Percentiles rank a stretch among this genome's conserved stretches.
phyloP scores from a whole-genome alignment of 2,113 vertebrate species.

The Saccopteryx bilineata region DNA sequence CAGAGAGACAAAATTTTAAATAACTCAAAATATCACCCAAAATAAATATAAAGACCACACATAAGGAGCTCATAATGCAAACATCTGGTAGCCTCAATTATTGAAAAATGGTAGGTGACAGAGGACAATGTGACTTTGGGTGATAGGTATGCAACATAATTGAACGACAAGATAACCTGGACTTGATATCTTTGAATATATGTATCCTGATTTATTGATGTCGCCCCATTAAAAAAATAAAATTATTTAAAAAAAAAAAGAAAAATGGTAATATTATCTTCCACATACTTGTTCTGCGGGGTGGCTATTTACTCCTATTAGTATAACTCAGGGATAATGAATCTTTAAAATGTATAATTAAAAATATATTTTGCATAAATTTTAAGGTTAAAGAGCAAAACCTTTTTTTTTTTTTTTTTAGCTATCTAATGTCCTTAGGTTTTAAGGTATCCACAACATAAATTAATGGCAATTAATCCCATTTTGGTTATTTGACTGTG shows the following conservation, averaged over 20 bases:
- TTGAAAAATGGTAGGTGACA: not conserved
- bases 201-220: no score
- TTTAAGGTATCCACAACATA: not conserved
- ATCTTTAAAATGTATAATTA: not conserved
- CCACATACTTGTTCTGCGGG: not conserved
- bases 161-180: no score
- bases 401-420: not conserved
- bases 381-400: slow-evolving; percentile 42
- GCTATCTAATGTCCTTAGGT: not conserved
- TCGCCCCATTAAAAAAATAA: no score
- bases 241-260: not conserved
- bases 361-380: not conserved
- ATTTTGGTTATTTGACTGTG: not conserved
- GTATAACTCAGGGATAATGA: not conserved
- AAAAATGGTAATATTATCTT: not conserved
- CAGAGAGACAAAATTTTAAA: slow-evolving; percentile 32
- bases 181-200: no score
- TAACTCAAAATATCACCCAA: not conserved
- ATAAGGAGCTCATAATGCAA: not conserved
- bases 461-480: not conserved
- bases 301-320: not conserved
- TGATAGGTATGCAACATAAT: no score
- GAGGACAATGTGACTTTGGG: no score
- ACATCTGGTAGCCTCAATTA: not conserved
- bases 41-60: not conserved